Base-by-base conservation (phyloP, 1,140 invertebrate species). In the Pseudomyrmex dendroicus region DNA sequence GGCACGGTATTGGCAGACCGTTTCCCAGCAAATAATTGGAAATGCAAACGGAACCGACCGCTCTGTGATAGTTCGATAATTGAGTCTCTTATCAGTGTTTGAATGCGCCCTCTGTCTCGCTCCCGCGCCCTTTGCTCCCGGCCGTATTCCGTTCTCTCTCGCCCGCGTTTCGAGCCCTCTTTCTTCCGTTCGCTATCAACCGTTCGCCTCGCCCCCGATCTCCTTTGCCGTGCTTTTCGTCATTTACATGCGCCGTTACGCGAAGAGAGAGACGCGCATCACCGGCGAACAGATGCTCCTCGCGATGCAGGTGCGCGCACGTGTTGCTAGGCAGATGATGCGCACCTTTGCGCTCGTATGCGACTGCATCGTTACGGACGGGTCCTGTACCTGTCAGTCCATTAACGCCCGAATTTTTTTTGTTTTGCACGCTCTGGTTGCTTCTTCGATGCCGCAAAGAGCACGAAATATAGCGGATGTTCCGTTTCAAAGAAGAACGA, bases 21-120 rank as follows among this genome's bases (percentile, higher is more conserved):
- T 93, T 94, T 93, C 92, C 91, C 90, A 91, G 90, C 92, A 93
- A 94, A 94, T 94, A 94, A 94, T 94, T 94, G 93, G 92, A 94
- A 94, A 94, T 94, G 93, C 93, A 93, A 94, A 93, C 93, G 92
- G 93, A 92, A 93, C 91, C 90, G 87, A 86, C 90, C 90, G 90
- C 88, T 82, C 91, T 91, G 91, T 93, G 93, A 94, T 94, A 93
- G 93, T 92, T 94, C 91, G 92, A 94, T 94, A 94, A 94, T 94
- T 94, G 94, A 93, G 92, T 94, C 94, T 92, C 93, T 94, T 94
- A 94, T 94, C 94, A 90, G 90, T 91, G 84, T 89, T 92, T 90
- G 89, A 92, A 91, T 90, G 89, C 80, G 84, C 87, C 87, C 77
- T 87, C 86, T 84, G 54, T 84, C 83, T 84, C 56, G 59, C 74